Evolutionary conservation across 1,140 invertebrate genomes (phyloP).

Genomic region (Aphidius ervi): DNA sequence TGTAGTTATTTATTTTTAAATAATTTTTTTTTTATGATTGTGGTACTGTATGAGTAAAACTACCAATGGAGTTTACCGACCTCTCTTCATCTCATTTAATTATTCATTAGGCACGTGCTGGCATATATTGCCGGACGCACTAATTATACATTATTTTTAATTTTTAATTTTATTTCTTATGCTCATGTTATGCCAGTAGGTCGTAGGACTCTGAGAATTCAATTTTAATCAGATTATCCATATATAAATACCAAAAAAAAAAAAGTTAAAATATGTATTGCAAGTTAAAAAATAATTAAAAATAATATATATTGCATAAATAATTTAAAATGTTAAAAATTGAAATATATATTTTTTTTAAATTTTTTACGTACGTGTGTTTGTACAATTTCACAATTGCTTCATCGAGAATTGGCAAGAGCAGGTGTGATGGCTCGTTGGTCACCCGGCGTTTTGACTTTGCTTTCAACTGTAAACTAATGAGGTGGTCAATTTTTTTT

Average conservation of each 20-base stretch:
- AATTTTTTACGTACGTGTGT: no score
- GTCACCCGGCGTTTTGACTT: no score
- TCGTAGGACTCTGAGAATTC: slow-evolving; percentile 4
- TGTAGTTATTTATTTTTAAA: no score
- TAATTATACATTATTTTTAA: slow-evolving; percentile 16
- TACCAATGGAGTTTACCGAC: slow-evolving; percentile 20
- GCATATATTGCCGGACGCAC: slow-evolving; percentile 18
- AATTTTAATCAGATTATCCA: no score
- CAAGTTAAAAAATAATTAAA: background rate
- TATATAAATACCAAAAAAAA: no score
- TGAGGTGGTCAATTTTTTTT: no score
- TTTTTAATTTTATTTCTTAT: slow-evolving; percentile 5
- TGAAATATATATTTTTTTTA: background rate
- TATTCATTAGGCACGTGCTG: slow-evolving; percentile 21
- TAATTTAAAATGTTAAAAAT: background rate
- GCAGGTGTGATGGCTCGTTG: slow-evolving; percentile 23
- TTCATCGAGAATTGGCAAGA: slow-evolving; percentile 1
- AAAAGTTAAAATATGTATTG: no score
- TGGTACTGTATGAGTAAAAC: background rate
- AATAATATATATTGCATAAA: background rate
- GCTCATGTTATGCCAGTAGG: slow-evolving; percentile 9
- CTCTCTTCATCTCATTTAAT: slow-evolving; percentile 18
- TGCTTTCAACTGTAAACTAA: no score
- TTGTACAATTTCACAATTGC: background rate
- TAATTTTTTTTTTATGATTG: no score